These are phyloP conservation scores for Spodoptera littoralis DNA, from an alignment of 2,888 invertebrate genomes.

Conservation along the genomic window DNA sequence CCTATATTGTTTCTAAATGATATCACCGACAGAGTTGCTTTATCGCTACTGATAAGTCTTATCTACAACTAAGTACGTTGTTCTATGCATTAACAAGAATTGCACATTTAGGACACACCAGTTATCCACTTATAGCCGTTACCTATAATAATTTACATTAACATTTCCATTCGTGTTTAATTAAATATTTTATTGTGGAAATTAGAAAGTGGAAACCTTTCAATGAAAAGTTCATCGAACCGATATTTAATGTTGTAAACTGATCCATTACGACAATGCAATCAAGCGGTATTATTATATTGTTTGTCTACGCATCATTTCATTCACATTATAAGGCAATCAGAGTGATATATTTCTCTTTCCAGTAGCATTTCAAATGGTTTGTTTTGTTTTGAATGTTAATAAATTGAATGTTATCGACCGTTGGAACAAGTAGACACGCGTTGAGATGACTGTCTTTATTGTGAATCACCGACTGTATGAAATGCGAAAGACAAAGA, in stretches of 20 bases:
- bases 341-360: slow-evolving; percentile 7
- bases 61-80: slow-evolving; percentile 69
- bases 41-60: slow-evolving; percentile 83
- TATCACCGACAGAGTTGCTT: slow-evolving; percentile 84
- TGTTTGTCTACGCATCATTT: slow-evolving; percentile 30
- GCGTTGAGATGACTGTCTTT: slow-evolving; percentile 61
- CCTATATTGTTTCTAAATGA: slow-evolving; percentile 67
- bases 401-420: slow-evolving; percentile 49
- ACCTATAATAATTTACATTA: slow-evolving; percentile 2
- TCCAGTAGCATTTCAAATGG: slow-evolving; percentile 2
- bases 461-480: slow-evolving; percentile 82
- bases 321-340: slow-evolving; percentile 15
- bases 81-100: slow-evolving; percentile 69
- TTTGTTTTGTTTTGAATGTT: slow-evolving; percentile 28
- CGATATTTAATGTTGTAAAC: slow-evolving; percentile 13
- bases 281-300: slow-evolving; percentile 28
- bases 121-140: slow-evolving; percentile 13
- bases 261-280: slow-evolving; percentile 21
- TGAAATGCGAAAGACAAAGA: slow-evolving; percentile 85
- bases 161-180: not conserved
- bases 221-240: slow-evolving; percentile 51
- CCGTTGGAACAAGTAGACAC: slow-evolving; percentile 55
- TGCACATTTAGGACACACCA: slow-evolving; percentile 68
- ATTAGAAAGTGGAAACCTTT: slow-evolving; percentile 12
- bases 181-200: slow-evolving; percentile 2